These are phyloP conservation scores for Mactra quadrangularis DNA, from an alignment of 1,140 invertebrate species.

Conservation along the genomic window DNA sequence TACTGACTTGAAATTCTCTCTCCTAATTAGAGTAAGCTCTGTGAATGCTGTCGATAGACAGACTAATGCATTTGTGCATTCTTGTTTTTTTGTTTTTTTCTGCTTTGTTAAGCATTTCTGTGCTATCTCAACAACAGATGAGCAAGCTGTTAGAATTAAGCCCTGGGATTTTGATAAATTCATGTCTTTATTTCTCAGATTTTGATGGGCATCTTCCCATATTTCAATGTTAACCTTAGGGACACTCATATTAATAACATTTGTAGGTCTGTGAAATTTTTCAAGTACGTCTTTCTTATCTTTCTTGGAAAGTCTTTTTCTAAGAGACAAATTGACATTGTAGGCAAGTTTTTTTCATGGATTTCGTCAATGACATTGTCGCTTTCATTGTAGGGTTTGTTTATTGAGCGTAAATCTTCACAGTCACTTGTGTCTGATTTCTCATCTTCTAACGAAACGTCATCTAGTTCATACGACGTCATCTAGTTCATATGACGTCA, in stretches of 20 bases:
- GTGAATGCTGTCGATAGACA: conserved; percentile 1
- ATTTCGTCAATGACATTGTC: conserved; percentile 1
- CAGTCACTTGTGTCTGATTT: background rate
- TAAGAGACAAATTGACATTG: background rate
- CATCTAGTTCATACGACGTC: conserved; percentile 3
- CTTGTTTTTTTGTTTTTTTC: background rate
- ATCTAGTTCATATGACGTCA: too few species aligned
- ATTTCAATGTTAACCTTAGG: too few species aligned
- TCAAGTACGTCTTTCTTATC: too few species aligned
- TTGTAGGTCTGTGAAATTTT: too few species aligned
- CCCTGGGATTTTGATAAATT: too few species aligned
- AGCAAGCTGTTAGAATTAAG: too few species aligned
- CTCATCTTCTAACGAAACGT: background rate
- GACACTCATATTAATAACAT: too few species aligned
- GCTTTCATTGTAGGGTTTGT: background rate
- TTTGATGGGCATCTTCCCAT: too few species aligned
- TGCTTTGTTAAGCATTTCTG: too few species aligned
- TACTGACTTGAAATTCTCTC: conserved; percentile 7
- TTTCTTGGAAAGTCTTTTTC: conserved; percentile 2
- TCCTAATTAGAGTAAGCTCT: background rate
- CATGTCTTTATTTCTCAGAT: too few species aligned
- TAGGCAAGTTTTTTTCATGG: background rate
- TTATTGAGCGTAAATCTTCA: conserved; percentile 1
- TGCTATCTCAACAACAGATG: too few species aligned
- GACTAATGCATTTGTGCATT: too few species aligned